Evolutionary conservation across 2,797 vertebrate species (phyloP).

Genomic region (Pygocentrus nattereri): DNA sequence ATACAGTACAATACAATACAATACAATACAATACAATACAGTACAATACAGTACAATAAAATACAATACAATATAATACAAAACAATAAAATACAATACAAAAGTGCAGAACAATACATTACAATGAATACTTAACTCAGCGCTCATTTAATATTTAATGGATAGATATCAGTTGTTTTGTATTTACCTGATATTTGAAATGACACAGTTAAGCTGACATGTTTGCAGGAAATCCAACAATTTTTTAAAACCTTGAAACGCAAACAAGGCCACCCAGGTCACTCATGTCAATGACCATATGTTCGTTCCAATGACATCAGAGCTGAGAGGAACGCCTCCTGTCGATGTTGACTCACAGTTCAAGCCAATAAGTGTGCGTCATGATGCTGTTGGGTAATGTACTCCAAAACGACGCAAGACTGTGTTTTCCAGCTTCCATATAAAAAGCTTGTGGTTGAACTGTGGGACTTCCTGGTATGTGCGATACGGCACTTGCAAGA

Average conservation of each 20-base stretch:
- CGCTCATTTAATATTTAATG: no score
- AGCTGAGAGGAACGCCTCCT: neutral
- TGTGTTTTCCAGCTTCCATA: constrained; percentile 7
- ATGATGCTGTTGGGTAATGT: neutral
- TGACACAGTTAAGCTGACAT: neutral
- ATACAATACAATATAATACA: no score
- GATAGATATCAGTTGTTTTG: neutral
- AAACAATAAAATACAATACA: no score
- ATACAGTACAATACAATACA: no score
- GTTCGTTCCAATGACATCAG: constrained; percentile 10
- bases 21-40: no score
- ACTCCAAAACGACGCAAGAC: neutral
- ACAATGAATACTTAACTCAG: no score
- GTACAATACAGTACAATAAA: no score
- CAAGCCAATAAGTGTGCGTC: neutral
- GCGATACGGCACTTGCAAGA: constrained; percentile 7
- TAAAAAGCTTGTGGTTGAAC: constrained; percentile 3
- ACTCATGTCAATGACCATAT: constrained; percentile 18
- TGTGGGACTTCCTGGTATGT: constrained; percentile 7
- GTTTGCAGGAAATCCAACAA: neutral
- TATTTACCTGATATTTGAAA: neutral
- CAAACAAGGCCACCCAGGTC: constrained; percentile 6
- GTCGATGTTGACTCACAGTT: neutral
- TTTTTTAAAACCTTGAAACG: constrained; percentile 1
- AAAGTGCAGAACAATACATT: no score